Evolutionary conservation across 2,113 vertebrate species (phyloP), one percentile per base, ranked within the genome.

Genomic region (Spea bombifrons): DNA sequence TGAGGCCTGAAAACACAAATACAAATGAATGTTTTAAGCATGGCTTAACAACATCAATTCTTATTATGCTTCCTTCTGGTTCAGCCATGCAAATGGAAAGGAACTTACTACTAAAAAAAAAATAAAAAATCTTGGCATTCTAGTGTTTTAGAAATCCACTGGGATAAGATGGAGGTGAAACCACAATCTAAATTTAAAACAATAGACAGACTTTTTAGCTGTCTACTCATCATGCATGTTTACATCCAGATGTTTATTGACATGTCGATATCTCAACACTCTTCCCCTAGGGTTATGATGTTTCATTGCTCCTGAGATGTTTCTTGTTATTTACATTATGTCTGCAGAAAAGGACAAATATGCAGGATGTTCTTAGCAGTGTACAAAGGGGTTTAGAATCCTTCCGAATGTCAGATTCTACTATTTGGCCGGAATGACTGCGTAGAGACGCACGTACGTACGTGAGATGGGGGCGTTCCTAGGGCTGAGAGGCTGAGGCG

Each of bases 21-120:
- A 79, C 77, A 80, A 80, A 80, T 80, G 71, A 80, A 80, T 74
- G 74, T 80, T 80, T 80, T 80, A 80, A 80, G 78, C 78, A 74
- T 80, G 71, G 78, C 78, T 80, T 80, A 80, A 66, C 78, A 80
- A 80, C 78, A 80, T 80, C 78, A 80, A 74, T 80, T 74, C 78
- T 74, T 74, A 53, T 80, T 80, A 74, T 74, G 47, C 46, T 74
- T 66, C 53, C 65, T 80, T 67, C 68, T 68, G 73, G 78, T 73
- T 79, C 77, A 79, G 57, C 70, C 71, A 79, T 67, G 77, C 77
- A 79, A 79, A 79, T 73, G 63, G 64, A 52, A 74, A 49, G 78
- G 53, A 80, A 73, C 68, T 64, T 78, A 68, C 52, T 73, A 30
- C 30, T 30, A 30, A 30, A 30, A 30, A 30, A 30, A 30, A 30